A percentile compares a stretch with the other conserved stretches of the same genome.
Conservation (phyloP, 2,113 vertebrate genomes). For the Dipodomys merriami region DNA sequence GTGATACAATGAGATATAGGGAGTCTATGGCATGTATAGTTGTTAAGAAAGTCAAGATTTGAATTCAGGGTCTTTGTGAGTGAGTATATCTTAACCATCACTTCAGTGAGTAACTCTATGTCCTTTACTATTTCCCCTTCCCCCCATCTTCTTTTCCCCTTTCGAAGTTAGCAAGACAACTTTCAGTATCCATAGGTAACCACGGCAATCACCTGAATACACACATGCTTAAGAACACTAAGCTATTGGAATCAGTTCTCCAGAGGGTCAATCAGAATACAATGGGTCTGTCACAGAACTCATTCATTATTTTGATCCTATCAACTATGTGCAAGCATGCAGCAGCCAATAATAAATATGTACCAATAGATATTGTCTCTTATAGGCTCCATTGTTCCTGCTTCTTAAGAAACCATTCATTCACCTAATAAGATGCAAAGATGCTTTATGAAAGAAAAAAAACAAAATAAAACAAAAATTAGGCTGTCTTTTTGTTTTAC, state of each 20-base stretch:
- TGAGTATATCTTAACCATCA: conserved; percentile 1
- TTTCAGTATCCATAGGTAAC: conserved; percentile 47
- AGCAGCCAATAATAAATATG: conserved; percentile 59
- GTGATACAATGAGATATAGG: conserved; percentile 49
- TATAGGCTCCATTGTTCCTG: neutral
- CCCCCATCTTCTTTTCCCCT: neutral
- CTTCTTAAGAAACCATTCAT: conserved; percentile 53
- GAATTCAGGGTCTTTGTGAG: conserved; percentile 43
- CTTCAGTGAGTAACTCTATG: neutral
- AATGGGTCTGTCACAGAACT: neutral
- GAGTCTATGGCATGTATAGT: conserved; percentile 41
- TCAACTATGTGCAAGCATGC: conserved; percentile 28
- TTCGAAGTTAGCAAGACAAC: conserved; percentile 11
- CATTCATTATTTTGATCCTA: conserved; percentile 53
- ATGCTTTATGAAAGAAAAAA: conserved; percentile 60
- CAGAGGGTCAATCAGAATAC: conserved; percentile 1
- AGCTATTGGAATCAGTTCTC: conserved; percentile 36
- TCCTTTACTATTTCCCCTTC: neutral
- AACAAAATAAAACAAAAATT: conserved; percentile 73
- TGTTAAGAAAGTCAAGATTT: conserved; percentile 43
- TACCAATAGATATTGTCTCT: conserved; percentile 59
- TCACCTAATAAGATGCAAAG: conserved; percentile 73
- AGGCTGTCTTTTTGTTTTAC: conserved; percentile 80
- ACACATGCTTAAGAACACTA: conserved; percentile 29
- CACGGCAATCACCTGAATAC: conserved; percentile 41